Conservation (phyloP, 2,113 vertebrate genomes). For the Dasypus novemcinctus region DNA sequence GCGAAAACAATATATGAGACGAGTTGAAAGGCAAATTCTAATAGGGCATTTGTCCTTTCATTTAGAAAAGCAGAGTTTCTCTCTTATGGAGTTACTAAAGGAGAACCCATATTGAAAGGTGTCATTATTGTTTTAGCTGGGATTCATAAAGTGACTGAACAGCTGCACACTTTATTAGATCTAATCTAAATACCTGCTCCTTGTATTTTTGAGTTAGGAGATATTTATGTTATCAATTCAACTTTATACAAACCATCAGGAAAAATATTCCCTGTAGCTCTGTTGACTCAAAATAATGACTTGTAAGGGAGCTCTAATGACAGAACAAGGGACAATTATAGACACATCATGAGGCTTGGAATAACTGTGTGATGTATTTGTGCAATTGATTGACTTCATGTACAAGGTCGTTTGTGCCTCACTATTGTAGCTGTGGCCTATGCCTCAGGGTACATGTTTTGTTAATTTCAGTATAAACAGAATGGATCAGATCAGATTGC, state of each 20-base stretch:
- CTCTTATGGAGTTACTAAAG: slow-evolving; percentile 56
- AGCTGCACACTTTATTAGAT: slow-evolving; percentile 69
- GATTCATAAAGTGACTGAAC: slow-evolving; percentile 70
- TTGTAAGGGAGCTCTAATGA: slow-evolving; percentile 84
- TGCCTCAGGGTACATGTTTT: slow-evolving; percentile 80
- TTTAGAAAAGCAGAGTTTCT: slow-evolving; percentile 20
- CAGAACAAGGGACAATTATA: slow-evolving; percentile 88
- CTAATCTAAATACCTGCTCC: slow-evolving; percentile 78
- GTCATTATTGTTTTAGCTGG: slow-evolving; percentile 64
- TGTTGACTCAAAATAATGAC: slow-evolving; percentile 86
- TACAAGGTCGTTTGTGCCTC: slow-evolving; percentile 82
- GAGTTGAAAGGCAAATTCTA: slow-evolving; percentile 27
- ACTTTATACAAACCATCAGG: slow-evolving; percentile 75
- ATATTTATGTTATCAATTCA: slow-evolving; percentile 81
- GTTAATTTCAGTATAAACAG: slow-evolving; percentile 83
- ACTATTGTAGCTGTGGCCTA: slow-evolving; percentile 74
- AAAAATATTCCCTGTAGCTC: slow-evolving; percentile 83
- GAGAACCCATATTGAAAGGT: slow-evolving; percentile 61
- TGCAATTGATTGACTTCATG: slow-evolving; percentile 84
- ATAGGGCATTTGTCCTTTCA: background rate
- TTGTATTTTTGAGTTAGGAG: slow-evolving; percentile 69
- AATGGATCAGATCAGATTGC: slow-evolving; percentile 78
- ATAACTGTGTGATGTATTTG: slow-evolving; percentile 82
- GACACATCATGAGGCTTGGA: slow-evolving; percentile 80
- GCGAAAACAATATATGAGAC: slow-evolving; percentile 22